Conservation (phyloP, 2,113 vertebrate genomes). For the Chinchilla lanigera region DNA sequence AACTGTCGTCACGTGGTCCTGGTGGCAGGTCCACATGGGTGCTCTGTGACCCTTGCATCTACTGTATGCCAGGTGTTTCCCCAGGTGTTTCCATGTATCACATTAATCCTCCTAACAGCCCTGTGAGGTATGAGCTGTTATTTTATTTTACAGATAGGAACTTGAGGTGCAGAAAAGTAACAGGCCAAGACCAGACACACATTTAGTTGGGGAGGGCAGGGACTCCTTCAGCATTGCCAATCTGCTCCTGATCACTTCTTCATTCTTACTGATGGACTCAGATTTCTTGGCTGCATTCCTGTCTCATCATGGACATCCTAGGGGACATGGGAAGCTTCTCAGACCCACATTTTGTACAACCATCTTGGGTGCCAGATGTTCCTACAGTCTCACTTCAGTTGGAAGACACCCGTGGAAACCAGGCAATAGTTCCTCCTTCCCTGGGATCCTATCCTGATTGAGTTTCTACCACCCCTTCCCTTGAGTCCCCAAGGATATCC, state of each 20-base stretch:
- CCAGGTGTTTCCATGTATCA: not conserved
- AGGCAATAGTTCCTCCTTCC: not conserved
- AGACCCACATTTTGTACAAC: not conserved
- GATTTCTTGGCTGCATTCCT: not conserved
- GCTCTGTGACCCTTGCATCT: not conserved
- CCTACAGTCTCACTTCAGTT: not conserved
- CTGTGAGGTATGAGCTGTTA: not conserved
- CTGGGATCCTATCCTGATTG: not conserved
- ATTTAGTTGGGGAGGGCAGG: not conserved
- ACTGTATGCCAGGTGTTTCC: not conserved
- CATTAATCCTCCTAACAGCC: not conserved
- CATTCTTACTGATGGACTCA: not conserved
- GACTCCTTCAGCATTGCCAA: not conserved
- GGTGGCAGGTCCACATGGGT: not conserved
- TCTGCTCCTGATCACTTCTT: not conserved
- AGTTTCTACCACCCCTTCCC: not conserved
- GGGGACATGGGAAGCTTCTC: not conserved
- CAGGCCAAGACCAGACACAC: not conserved
- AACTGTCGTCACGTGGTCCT: not conserved
- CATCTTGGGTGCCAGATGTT: not conserved
- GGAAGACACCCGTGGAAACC: not conserved
- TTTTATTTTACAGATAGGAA: not conserved
- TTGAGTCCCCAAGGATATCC: not conserved
- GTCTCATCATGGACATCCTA: not conserved
- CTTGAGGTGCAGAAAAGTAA: not conserved